Conservation (phyloP, 2,113 vertebrate species). For the Corythornis vintsioides region DNA sequence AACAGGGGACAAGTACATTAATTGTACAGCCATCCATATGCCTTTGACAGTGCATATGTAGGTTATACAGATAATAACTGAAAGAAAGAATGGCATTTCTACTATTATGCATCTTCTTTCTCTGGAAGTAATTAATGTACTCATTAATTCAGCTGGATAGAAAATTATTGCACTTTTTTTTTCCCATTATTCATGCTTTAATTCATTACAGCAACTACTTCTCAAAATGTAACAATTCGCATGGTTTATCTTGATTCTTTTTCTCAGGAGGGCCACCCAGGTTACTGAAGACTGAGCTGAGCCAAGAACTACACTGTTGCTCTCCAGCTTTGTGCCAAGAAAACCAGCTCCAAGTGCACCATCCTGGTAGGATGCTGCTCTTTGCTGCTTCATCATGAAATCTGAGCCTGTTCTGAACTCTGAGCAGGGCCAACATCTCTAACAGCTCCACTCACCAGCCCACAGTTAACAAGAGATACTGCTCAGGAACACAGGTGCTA, state of each 20-base stretch:
- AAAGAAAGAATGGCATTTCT: neutral
- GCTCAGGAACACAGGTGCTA: neutral
- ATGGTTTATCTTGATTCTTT: neutral
- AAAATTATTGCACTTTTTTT: neutral
- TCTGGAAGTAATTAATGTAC: neutral
- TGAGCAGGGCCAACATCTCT: neutral
- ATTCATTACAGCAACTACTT: neutral
- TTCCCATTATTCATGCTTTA: neutral
- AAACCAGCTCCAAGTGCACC: neutral
- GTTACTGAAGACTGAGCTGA: neutral
- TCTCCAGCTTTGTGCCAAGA: neutral
- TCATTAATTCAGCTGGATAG: neutral
- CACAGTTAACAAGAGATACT: neutral
- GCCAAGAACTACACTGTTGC: neutral
- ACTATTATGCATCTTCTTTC: neutral
- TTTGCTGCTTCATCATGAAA: neutral
- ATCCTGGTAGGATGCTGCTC: rapidly evolving
- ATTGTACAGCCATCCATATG: neutral
- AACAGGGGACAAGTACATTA: neutral
- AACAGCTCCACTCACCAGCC: neutral
- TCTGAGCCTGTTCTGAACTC: neutral
- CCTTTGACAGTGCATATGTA: neutral
- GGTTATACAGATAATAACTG: neutral
- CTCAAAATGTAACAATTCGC: neutral
- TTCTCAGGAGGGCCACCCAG: neutral